phyloP scores from a whole-genome alignment of 1,140 invertebrate genomes.

The Hestina assimilis region DNA sequence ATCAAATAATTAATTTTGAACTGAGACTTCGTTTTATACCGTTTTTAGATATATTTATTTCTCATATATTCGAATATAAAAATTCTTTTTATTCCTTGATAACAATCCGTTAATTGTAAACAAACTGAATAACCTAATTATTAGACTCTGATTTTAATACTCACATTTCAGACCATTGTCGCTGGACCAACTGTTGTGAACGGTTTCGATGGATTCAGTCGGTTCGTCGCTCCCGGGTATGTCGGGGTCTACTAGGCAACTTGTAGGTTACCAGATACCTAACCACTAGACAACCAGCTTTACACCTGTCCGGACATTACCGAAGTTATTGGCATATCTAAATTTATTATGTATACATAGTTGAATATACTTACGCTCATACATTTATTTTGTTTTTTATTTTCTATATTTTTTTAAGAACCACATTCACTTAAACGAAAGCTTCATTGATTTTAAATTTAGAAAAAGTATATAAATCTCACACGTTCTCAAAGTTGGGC shows the following conservation, averaged over 20 bases:
- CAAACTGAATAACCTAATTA: too few species aligned
- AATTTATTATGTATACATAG: conserved; percentile 22
- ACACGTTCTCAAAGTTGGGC: too few species aligned
- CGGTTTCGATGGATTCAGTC: conserved; percentile 30
- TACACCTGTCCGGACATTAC: conserved; percentile 19
- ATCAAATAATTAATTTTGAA: too few species aligned
- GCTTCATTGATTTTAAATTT: too few species aligned
- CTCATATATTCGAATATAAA: too few species aligned
- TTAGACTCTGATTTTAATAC: background rate
- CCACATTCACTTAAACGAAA: too few species aligned
- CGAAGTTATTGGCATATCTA: conserved; percentile 23
- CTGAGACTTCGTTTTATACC: too few species aligned
- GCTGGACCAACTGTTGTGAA: conserved; percentile 66
- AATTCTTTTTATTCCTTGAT: too few species aligned
- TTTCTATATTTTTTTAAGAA: too few species aligned
- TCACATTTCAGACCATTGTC: conserved; percentile 49
- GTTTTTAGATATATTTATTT: too few species aligned
- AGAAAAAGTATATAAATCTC: too few species aligned
- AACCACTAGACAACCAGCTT: conserved; percentile 9
- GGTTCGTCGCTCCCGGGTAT: conserved; percentile 44
- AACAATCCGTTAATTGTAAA: background rate
- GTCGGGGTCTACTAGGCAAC: conserved; percentile 32
- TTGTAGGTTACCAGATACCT: background rate
- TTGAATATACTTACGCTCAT: conserved; percentile 22
- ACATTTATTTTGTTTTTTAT: conserved; percentile 10